Conservation (phyloP, 2,797 vertebrate species). For the Ciconia nigra region DNA sequence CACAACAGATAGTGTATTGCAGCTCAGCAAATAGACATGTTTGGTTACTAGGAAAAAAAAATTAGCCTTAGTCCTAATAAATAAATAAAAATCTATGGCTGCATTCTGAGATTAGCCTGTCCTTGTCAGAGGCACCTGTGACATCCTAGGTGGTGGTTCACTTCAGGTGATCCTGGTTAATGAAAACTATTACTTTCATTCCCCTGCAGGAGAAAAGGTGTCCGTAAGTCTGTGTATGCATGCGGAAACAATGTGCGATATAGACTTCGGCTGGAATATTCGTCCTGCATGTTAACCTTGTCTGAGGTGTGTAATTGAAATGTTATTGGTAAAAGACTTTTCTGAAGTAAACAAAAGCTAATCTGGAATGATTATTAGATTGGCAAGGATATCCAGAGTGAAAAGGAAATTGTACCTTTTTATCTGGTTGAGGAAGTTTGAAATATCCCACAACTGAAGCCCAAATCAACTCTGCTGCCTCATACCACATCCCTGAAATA, state of each 20-base stretch:
- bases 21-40: neutral
- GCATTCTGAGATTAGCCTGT: neutral
- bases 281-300: neutral
- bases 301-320: neutral
- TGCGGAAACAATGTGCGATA: neutral
- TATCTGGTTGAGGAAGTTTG: slow-evolving; percentile 89
- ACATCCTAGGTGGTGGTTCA: neutral
- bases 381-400: neutral
- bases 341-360: neutral
- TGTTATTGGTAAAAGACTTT: neutral
- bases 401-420: slow-evolving; percentile 82
- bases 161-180: neutral
- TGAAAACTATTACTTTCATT: neutral
- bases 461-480: slow-evolving; percentile 90
- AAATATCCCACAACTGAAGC: slow-evolving; percentile 88
- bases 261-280: neutral
- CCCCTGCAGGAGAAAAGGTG: neutral
- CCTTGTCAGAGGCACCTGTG: neutral
- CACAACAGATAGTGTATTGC: accelerated
- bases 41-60: neutral
- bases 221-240: neutral
- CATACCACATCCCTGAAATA: slow-evolving; percentile 88
- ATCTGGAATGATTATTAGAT: neutral
- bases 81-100: neutral
- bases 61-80: neutral